Percentiles rank a stretch among this genome's conserved stretches.
Conservation (phyloP, 2,797 vertebrate genomes). For the Strix occidentalis region DNA sequence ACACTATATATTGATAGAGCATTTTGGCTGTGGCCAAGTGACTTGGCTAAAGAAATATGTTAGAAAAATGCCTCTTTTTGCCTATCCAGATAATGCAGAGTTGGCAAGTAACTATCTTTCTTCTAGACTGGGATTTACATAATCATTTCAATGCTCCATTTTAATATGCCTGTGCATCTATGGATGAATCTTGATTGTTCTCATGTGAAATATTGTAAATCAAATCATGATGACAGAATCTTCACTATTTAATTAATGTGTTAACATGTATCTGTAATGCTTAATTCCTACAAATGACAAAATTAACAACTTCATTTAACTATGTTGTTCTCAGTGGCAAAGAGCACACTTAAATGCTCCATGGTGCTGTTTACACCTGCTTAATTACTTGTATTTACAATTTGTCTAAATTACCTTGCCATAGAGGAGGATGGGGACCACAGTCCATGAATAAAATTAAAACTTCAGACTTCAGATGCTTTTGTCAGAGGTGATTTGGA, state of each 20-base stretch:
- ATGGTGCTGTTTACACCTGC: conserved; percentile 22
- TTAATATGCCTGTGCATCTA: neutral
- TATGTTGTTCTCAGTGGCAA: conserved; percentile 12
- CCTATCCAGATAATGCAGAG: neutral
- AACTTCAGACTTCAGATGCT: neutral
- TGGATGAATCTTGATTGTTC: conserved; percentile 27
- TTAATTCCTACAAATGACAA: conserved; percentile 9
- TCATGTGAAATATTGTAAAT: conserved; percentile 49
- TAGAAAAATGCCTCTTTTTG: neutral
- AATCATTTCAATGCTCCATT: neutral
- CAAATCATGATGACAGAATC: conserved; percentile 19
- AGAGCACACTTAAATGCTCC: neutral
- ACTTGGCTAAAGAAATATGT: neutral
- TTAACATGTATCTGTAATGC: neutral
- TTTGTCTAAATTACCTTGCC: conserved; percentile 8
- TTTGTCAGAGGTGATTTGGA: neutral
- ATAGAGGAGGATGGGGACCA: neutral
- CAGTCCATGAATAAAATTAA: neutral
- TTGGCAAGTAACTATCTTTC: neutral
- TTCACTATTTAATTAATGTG: conserved; percentile 26
- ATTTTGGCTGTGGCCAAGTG: neutral
- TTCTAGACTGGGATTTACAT: neutral
- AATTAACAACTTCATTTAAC: conserved; percentile 40
- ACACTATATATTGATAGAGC: neutral
- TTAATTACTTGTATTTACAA: conserved; percentile 41